A percentile compares a stretch with the other conserved stretches of the same genome.
Conservation (phyloP, 1,140 invertebrate species). For the Trichonephila clavata region DNA sequence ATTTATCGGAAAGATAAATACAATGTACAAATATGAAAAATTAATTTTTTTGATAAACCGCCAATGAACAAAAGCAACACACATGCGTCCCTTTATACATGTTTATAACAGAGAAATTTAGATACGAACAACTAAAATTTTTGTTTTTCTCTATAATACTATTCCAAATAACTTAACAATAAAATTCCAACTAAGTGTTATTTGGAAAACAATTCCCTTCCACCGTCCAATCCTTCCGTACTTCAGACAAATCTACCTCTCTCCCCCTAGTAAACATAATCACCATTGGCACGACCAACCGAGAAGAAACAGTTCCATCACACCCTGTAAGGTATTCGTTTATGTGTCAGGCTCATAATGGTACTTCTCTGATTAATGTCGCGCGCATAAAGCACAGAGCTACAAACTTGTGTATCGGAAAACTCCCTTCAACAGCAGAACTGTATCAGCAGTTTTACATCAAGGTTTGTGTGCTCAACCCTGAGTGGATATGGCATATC, state of each 20-base stretch:
- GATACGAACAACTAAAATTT: too few relatives aligned
- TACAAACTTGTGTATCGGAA: conserved; percentile 31
- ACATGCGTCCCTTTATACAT: too few relatives aligned
- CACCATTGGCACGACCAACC: not conserved
- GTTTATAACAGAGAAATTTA: too few relatives aligned
- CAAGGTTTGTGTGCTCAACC: conserved; percentile 36
- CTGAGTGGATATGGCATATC: conserved; percentile 59
- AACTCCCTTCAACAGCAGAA: conserved; percentile 26
- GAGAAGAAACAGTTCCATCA: conserved; percentile 29
- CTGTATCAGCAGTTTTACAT: conserved; percentile 60
- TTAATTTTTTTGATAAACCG: too few relatives aligned
- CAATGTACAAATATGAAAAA: too few relatives aligned
- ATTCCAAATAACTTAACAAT: too few relatives aligned
- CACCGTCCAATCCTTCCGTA: not conserved
- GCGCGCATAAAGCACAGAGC: not conserved
- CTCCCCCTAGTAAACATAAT: not conserved
- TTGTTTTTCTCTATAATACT: too few relatives aligned
- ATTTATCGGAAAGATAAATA: too few relatives aligned
- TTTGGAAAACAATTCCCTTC: not conserved
- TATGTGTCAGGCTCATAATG: conserved; percentile 59
- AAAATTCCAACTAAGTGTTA: too few relatives aligned
- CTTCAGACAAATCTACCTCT: not conserved
- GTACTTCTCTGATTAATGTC: conserved; percentile 52
- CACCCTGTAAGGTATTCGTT: conserved; percentile 38
- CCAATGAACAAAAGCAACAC: too few relatives aligned